Percentiles rank a stretch among this genome's conserved stretches.
phyloP scores from a whole-genome alignment of 2,113 vertebrate species.

The Nannospalax galili region DNA sequence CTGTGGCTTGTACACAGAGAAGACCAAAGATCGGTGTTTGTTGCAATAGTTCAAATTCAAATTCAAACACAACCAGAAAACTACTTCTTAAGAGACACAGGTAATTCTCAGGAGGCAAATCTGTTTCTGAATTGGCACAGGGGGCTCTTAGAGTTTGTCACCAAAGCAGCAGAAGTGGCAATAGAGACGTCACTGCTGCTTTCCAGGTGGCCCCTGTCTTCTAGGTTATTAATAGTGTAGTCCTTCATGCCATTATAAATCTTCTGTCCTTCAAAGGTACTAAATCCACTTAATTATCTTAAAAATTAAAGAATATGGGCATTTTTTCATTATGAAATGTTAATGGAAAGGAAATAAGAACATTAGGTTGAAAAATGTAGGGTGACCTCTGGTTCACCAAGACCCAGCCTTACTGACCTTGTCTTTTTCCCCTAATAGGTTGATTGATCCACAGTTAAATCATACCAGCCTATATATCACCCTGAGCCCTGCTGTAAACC shows the following conservation, averaged over 20 bases:
- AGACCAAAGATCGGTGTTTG: background rate
- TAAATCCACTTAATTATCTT: constrained; percentile 80
- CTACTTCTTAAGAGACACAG: background rate
- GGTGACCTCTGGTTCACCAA: constrained; percentile 76
- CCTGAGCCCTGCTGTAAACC: constrained; percentile 61
- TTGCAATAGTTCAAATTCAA: constrained; percentile 27
- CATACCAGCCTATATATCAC: constrained; percentile 61
- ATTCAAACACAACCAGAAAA: constrained; percentile 17
- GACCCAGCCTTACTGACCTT: constrained; percentile 77
- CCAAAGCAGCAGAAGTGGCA: background rate
- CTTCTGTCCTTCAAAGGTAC: constrained; percentile 63
- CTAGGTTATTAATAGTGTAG: constrained; percentile 65
- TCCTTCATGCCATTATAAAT: constrained; percentile 66
- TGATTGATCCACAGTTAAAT: constrained; percentile 79
- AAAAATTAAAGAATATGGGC: constrained; percentile 81
- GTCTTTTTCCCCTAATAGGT: constrained; percentile 75
- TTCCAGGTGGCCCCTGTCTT: constrained; percentile 19
- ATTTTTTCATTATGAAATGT: constrained; percentile 82
- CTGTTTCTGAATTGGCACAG: background rate
- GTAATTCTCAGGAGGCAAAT: background rate
- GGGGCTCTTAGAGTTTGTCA: background rate
- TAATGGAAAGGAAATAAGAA: constrained; percentile 84
- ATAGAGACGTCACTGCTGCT: background rate
- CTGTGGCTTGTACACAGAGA: background rate
- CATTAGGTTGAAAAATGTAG: constrained; percentile 79